phyloP scores from a whole-genome alignment of 2,797 vertebrate species.

The Helicolenus hilgendorfi region DNA sequence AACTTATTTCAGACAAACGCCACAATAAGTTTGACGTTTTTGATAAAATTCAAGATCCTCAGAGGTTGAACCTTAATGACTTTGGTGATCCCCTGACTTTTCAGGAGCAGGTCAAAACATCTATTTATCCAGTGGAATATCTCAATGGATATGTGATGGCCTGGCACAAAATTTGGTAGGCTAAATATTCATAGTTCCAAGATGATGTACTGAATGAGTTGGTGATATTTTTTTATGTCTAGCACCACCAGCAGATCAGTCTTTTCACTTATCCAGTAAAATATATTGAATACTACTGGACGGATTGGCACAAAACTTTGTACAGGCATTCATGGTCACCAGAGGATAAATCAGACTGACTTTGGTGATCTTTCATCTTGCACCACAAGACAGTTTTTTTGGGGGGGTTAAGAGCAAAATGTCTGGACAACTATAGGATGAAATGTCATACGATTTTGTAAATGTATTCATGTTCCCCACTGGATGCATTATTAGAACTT shows the following conservation, averaged over 20 bases:
- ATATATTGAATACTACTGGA: neutral
- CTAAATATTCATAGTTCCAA: neutral
- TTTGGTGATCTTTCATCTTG: neutral
- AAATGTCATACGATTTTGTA: neutral
- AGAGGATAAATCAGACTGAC: no score
- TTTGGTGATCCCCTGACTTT: neutral
- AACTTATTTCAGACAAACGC: neutral
- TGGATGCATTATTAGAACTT: neutral
- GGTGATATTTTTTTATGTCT: neutral
- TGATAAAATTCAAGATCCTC: neutral
- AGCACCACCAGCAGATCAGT: neutral
- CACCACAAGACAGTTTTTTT: neutral
- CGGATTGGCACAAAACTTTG: no score
- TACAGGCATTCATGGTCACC: no score
- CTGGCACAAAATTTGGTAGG: neutral
- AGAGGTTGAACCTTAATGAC: neutral
- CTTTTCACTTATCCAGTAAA: no score
- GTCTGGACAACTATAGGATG: neutral
- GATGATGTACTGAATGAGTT: neutral
- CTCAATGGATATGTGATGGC: neutral
- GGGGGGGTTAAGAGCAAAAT: neutral
- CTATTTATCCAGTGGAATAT: neutral
- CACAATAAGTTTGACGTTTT: neutral
- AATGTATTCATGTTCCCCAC: neutral
- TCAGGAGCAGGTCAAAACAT: neutral